A percentile compares a stretch with the other conserved stretches of the same genome.
Evolutionary conservation across 2,113 vertebrate genomes (phyloP).

Genomic region (Picathartes gymnocephalus): DNA sequence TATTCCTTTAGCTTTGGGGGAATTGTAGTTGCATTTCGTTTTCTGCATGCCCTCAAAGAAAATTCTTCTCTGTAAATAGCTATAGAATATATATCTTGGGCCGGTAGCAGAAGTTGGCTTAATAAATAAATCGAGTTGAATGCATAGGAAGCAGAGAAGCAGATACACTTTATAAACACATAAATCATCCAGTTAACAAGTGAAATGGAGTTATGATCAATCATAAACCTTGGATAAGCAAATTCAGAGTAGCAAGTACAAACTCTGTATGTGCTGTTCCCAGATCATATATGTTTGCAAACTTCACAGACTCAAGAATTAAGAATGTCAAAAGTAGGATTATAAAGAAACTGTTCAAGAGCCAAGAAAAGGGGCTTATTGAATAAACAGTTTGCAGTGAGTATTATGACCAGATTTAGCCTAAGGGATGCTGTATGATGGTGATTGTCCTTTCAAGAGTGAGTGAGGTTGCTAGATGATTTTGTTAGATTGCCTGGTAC

Average conservation of each 20-base stretch:
- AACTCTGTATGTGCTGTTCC: background rate
- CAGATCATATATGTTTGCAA: constrained; percentile 6
- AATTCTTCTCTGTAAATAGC: background rate
- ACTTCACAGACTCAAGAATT: constrained; percentile 3
- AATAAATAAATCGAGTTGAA: background rate
- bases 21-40: background rate
- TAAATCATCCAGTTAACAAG: constrained; percentile 4
- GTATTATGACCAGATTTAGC: background rate
- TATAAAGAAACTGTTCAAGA: constrained; percentile 1
- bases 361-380: background rate
- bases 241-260: background rate
- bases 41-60: background rate
- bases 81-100: background rate
- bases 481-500: background rate
- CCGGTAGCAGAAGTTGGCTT: background rate
- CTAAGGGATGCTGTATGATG: background rate
- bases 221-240: background rate
- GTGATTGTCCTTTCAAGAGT: background rate
- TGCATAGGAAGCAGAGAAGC: background rate
- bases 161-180: background rate
- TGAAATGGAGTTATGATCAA: background rate
- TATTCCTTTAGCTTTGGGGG: background rate
- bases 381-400: background rate
- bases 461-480: background rate
- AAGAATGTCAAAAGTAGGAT: background rate